Evolutionary conservation across 2,113 vertebrate genomes (phyloP).

Genomic region (Petromus typicus): DNA sequence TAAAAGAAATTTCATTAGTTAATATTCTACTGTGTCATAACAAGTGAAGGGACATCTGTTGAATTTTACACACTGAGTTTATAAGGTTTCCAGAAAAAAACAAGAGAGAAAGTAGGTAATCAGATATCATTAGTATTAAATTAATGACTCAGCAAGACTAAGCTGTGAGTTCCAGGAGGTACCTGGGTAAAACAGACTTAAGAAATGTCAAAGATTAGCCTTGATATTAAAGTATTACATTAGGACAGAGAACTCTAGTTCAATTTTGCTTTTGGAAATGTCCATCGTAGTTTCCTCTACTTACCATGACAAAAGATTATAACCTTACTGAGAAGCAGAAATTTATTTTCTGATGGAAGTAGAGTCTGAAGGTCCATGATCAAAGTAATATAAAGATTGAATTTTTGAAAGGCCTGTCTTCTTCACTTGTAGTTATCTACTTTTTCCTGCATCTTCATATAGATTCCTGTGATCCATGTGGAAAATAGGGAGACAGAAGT

Average conservation of each 20-base stretch:
- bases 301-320: background rate
- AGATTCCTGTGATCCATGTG: background rate
- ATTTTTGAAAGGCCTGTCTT: background rate
- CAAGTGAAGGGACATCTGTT: background rate
- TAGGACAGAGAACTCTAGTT: background rate
- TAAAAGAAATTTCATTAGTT: conserved; percentile 4
- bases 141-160: conserved; percentile 36
- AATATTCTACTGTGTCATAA: background rate
- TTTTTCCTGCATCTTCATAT: background rate
- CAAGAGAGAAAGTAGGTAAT: background rate
- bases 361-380: background rate
- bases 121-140: conserved; percentile 10
- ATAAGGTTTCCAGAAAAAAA: background rate
- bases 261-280: background rate
- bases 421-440: background rate
- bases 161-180: background rate
- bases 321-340: background rate
- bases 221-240: conserved; percentile 19
- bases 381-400: background rate
- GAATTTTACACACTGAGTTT: background rate
- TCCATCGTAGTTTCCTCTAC: background rate
- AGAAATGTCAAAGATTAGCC: background rate
- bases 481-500: background rate
- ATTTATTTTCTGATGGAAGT: background rate
- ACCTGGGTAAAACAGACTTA: background rate